phyloP scores from a whole-genome alignment of 2,797 vertebrate species.

The Liparis tanakae region DNA sequence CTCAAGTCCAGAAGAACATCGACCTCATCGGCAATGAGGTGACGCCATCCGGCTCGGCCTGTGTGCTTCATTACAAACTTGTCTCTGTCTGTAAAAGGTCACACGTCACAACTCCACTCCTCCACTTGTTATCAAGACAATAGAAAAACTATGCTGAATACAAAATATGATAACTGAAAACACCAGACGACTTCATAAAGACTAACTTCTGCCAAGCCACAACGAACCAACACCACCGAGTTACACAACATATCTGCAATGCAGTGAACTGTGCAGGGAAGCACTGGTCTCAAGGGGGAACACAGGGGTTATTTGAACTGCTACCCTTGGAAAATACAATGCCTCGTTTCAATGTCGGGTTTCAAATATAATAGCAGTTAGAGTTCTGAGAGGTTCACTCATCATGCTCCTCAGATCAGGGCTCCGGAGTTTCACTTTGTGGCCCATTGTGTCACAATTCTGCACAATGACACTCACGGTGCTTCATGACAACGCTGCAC shows the following conservation, averaged over 20 bases:
- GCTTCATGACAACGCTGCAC: conserved; percentile 17
- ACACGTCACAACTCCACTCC: background rate
- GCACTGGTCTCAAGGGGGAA: conserved; percentile 48
- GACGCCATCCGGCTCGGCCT: conserved; percentile 4
- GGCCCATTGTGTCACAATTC: conserved; percentile 31
- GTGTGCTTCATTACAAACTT: background rate
- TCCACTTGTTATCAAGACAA: background rate
- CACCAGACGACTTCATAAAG: background rate
- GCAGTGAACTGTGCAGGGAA: conserved; percentile 49
- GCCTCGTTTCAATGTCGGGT: conserved; percentile 25
- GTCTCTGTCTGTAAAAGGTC: conserved; percentile 1
- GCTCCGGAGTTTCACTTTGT: conserved; percentile 29
- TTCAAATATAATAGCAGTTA: conserved; percentile 42
- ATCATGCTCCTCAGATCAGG: conserved; percentile 37
- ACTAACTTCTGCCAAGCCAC: background rate
- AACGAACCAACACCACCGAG: conserved; percentile 10
- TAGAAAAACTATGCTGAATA: background rate
- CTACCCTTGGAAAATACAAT: conserved; percentile 47
- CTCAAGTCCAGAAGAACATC: conserved; percentile 97
- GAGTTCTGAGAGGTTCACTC: conserved; percentile 33
- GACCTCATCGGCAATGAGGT: conserved; percentile 95
- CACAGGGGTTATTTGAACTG: conserved; percentile 35
- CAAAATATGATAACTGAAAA: conserved; percentile 6
- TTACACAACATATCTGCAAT: conserved; percentile 54
- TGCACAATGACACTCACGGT: conserved; percentile 10